Base-by-base conservation (phyloP, 1,140 invertebrate genomes). In the Zophobas morio region DNA sequence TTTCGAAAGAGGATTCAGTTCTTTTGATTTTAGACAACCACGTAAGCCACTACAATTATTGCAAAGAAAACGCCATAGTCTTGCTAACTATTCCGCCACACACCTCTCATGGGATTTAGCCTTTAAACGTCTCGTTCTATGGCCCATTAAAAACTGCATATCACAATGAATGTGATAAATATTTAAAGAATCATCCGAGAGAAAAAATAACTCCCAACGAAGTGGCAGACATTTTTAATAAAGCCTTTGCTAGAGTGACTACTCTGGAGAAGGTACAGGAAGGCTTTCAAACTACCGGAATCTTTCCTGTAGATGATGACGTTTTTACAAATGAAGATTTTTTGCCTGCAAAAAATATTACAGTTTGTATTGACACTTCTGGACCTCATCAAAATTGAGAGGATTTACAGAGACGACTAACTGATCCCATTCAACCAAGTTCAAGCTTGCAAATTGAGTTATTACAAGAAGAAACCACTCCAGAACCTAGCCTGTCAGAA, bases 11-110 rank as follows among this genome's bases (percentile, higher is more conserved):
- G 8, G 70, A 81, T 40, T 81, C 80, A 76, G 81, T 87, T 20
- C 81, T 88, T 6, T 74, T 88, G 6, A 63, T 88, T 3, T 77
- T 86, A 42, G 87, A 89, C 78, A 88, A 88, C 78, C 87, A 87
- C 77, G 77, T 79, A 20, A 82, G 78, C 20, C 86, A 88, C 78
- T 81, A 80, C 72, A 47, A 81, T 32, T 80, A 82, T 76, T 84
- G 84, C 70, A 63, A 63, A 63, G 57, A 63, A 39, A 63, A 63
- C 76, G 83, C 84, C 40, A 84, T 88, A 56, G 71, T 84, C 53
- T 49, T 87, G 71, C 51, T 88, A 49, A 83, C 82, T 33, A 80
- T 88, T 56, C 84, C 83, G 56, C 85, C 84, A 4, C 84, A 87
- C 79, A 20, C 20, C 20, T 20, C 20, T 20, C 20, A 20, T 20